Evolutionary conservation across 2,113 vertebrate species (phyloP), one percentile per base, ranked within the genome.

Genomic region (Odontophorus gujanensis): DNA sequence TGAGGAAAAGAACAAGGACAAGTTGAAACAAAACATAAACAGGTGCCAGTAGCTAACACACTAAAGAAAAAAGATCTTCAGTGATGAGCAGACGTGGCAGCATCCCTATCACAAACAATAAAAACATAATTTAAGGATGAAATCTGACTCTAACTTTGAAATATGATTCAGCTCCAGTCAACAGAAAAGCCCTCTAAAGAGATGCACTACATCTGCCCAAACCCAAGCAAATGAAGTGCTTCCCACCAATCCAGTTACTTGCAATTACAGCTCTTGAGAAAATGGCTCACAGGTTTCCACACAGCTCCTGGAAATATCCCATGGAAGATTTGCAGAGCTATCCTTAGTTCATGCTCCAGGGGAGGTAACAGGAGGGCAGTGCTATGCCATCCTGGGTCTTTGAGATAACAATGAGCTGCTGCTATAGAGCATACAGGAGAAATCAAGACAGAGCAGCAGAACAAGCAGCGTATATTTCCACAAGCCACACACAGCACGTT

Each of bases 141-240:
- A 91, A 57, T 75, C 45, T 79, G 38, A 21, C 26, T 65, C 24
- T 45, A 71, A 76, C 9, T 30, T 45, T 36, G 11, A 91, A 73
- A 61, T 32, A 61, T 14, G 71, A 34, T 82, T 91, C 59, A 69
- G 28, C 53, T 65, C 43, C 43, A 47, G 69, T 21, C 36, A 72
- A 59, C n/a, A 84, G 55, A 85, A 95, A 91, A 89, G 28, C 59
- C 45, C 21, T 47, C 32, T 90, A 62, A 83, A 82, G 66, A 82
- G 26, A 45, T 13, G 28, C 13, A 85, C 36, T 17, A 50, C 51
- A 22, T 77, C 68, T 83, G 13, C 53, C 43, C 58, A 79, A 78
- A 87, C 28, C 79, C 59, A 82, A 89, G 68, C 30, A 73, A 85
- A 82, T 13, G 6, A 87, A 87, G 71, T 36, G 18, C 45, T 85